Evolutionary conservation across 2,797 vertebrate genomes (phyloP), one percentile per base, ranked within the genome.

Genomic region (Cirrhinus molitorella): DNA sequence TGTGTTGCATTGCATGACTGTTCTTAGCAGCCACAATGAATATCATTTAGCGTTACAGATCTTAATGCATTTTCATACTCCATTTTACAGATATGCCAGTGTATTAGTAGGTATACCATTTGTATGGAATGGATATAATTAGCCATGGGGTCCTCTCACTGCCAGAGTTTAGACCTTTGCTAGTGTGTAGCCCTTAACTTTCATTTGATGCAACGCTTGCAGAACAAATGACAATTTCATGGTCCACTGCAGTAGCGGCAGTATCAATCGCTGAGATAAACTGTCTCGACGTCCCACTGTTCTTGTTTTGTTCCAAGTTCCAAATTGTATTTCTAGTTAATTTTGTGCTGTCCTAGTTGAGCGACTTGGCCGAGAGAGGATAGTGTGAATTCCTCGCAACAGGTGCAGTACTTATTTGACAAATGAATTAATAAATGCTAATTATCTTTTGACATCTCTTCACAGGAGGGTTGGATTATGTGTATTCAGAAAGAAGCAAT

Each of bases 191-290:
- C 88, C 87, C 84, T 91, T 91, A 90, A 92, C 93, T 93, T 93
- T 94, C 91, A 93, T 94, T 95, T 93, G 92, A 93, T 92, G 90
- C 90, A 91, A 92, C 85, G 90, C 93, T 93, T 92, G 91, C 93
- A 94, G 93, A 95, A 94, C 93, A 94, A 96, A 95, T 94, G 91
- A 94, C 90, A 94, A 91, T 94, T 93, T 93, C 91, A 91, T 94
- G 94, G 91, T 95, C 92, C 88, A 94, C 90, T 92, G 90, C 91
- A 89, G 91, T 91, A 89, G 91, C 83, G 89, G 90, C 89, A 90
- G 85, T 92, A 93, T 94, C 92, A 92, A 85, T 88, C 87, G 86
- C 79, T 71, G 40, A 92, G 90, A 93, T 94, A 93, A 93, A 94
- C 90, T 92, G 90, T 88, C 91, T 93, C 84, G 80, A 88, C 71